A percentile compares a stretch with the other conserved stretches of the same genome.
Conservation (phyloP, 2,113 vertebrate genomes). For the Dipodomys spectabilis region DNA sequence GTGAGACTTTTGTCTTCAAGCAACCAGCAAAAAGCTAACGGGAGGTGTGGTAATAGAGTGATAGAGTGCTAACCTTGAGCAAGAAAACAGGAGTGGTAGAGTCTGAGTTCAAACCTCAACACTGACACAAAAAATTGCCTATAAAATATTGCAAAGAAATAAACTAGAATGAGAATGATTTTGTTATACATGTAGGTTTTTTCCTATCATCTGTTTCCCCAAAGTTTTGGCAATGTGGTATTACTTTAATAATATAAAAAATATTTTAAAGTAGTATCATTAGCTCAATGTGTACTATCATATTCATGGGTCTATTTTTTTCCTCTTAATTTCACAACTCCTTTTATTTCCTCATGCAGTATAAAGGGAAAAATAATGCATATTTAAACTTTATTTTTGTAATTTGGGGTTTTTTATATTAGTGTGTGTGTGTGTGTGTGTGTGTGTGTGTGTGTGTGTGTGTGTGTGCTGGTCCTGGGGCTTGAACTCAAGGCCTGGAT, state of each 20-base stretch:
- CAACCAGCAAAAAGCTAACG: no score
- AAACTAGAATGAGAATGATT: conserved; percentile 10
- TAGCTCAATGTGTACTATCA: neutral
- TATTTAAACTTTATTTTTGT: conserved; percentile 15
- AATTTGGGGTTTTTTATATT: neutral
- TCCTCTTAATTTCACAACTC: neutral
- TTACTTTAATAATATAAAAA: neutral
- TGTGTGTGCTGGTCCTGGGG: no score
- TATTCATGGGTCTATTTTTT: neutral
- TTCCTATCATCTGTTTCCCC: neutral
- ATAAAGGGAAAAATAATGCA: neutral
- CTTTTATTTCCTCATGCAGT: neutral
- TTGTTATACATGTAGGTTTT: neutral
- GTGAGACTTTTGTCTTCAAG: no score
- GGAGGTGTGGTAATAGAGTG: no score
- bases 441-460: no score
- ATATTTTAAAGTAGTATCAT: neutral
- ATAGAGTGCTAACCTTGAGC: no score
- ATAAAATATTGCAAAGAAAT: neutral
- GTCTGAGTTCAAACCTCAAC: no score
- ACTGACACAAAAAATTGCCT: no score
- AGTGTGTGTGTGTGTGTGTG: no score
- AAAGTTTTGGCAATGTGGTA: conserved; percentile 9
- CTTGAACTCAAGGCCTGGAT: no score
- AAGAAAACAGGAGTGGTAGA: no score